Evolutionary conservation across 1,140 invertebrate genomes (phyloP), one percentile per base, ranked within the genome.

Genomic region (Ceratosolen fusciceps): DNA sequence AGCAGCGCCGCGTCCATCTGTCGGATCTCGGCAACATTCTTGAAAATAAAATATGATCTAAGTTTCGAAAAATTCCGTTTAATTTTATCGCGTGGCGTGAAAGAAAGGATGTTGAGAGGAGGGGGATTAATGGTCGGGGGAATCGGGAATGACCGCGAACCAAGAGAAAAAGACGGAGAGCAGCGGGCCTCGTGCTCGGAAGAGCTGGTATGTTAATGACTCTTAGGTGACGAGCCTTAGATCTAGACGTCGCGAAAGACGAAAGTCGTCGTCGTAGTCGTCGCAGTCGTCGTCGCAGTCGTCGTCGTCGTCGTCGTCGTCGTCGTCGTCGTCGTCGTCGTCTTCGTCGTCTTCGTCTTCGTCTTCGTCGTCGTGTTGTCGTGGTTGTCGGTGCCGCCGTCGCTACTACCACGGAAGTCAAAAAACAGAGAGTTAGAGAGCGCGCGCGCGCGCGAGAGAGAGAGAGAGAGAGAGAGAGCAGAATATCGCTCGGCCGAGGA

Each of bases 141-240:
- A 52, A 39, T 74, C 72, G 34, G 76, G 29, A 79, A 80, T 81
- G 80, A 79, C 79, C 80, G 83, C 71, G 65, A 81, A 73, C 75
- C 54, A 75, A 84, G 74, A 65, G 70, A 75, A 75, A 81, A 52
- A 16, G 49, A 21, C 49, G 19, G 83, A 79, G 79, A 80, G 74
- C n/a, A n/a, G 79, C 76, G 75, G 80, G 71, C 73, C 81, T 80
- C 79, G 77, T 74, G 72, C 76, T 78, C 80, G 72, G 71, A 75
- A 68, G 82, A 83, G 82, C 81, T 86, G 85, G 84, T 88, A 87
- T 88, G 87, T 86, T 89, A 90, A 90, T 89, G 89, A 90, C 86
- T 90, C 88, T 88, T 89, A 86, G 87, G 87, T 88, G 88, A 88
- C 87, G 87, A 84, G 82, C 83, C 85, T 87, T 88, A 87, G 85